phyloP scores from a whole-genome alignment of 2,888 invertebrate genomes.

The Pocota personata region DNA sequence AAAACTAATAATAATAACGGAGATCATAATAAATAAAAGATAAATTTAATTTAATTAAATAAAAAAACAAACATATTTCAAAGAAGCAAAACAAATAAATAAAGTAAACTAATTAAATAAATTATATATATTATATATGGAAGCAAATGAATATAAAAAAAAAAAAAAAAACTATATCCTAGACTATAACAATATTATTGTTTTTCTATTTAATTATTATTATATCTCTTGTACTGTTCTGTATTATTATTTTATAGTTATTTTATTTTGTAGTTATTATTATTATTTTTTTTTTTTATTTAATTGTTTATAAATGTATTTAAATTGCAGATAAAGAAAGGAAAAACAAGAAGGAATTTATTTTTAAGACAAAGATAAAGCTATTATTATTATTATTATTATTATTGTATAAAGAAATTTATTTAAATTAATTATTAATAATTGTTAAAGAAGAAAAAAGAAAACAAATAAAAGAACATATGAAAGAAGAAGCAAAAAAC shows the following conservation, averaged over 20 bases:
- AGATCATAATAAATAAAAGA: constrained; percentile 18
- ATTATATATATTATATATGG: constrained; percentile 73
- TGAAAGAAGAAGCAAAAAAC: constrained; percentile 26
- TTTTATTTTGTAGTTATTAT: constrained; percentile 42
- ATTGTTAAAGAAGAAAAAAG: constrained; percentile 62
- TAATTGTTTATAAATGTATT: constrained; percentile 73
- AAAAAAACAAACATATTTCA: constrained; percentile 40
- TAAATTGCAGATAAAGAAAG: constrained; percentile 56
- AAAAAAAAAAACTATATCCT: constrained; percentile 65
- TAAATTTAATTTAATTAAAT: constrained; percentile 41
- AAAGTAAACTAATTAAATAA: constrained; percentile 67
- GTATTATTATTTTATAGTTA: constrained; percentile 73
- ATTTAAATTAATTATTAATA: constrained; percentile 72
- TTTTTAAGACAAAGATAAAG: constrained; percentile 69
- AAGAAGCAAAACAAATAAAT: constrained; percentile 62
- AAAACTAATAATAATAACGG: constrained; percentile 27
- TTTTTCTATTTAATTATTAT: constrained; percentile 57
- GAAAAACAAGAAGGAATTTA: constrained; percentile 54
- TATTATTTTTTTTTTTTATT: constrained; percentile 43
- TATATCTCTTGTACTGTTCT: constrained; percentile 61
- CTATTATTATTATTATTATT: constrained; percentile 65
- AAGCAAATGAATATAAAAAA: constrained; percentile 55
- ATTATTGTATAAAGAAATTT: constrained; percentile 70
- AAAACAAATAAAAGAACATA: constrained; percentile 18
- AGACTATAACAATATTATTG: constrained; percentile 68